Base-by-base conservation (phyloP, 1,140 invertebrate genomes). In the Drosophila fuyamai region DNA sequence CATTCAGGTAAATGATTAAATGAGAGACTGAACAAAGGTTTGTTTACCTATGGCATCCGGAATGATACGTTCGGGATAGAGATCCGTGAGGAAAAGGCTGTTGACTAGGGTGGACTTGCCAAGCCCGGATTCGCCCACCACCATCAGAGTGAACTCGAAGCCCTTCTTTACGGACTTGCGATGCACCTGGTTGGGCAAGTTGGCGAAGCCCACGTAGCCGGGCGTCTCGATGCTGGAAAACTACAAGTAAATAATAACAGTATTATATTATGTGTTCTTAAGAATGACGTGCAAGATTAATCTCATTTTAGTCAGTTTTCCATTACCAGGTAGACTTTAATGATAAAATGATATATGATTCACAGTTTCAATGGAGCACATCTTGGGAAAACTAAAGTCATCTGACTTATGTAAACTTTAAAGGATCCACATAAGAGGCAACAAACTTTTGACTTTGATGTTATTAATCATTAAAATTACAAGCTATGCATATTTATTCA, bases 51-150 rank as follows among this genome's bases (percentile, higher is more conserved):
- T 94, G 56, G 96, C 97, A 94, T 97, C 96, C 68, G 97, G 96
- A 83, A 97, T 96, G 60, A 97, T 94, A 92, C 97, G 94, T 93
- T 98, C 97, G 23, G 97, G 97, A 93, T 98, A 98, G 29, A 98
- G 93, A 93, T 99, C 98, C 23, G 98, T 98, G 10, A 99, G 93
- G 93, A 99, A 99, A n/a, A 99, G 93, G 59, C 98, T 98, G 92
- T 99, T 99, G 41, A 99, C 98, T 63, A 99, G 94, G 6, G 99
- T 99, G 0, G 98, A 99, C 93, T 99, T 99, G 18, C 99, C 99
- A 27, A 99, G 93, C 1, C 99, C 99, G 81, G 97, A 98, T 93
- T 99, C 98, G 35, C 98, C 98, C 27, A 99, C 98, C 47, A 99
- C 98, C 98, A 99, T 99, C 0, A 99, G 93, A 1, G 98, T 99